A percentile compares a stretch with the other conserved stretches of the same genome.
Evolutionary conservation across 2,888 invertebrate species (phyloP).

Genomic region (Drosophila prostipennis): DNA sequence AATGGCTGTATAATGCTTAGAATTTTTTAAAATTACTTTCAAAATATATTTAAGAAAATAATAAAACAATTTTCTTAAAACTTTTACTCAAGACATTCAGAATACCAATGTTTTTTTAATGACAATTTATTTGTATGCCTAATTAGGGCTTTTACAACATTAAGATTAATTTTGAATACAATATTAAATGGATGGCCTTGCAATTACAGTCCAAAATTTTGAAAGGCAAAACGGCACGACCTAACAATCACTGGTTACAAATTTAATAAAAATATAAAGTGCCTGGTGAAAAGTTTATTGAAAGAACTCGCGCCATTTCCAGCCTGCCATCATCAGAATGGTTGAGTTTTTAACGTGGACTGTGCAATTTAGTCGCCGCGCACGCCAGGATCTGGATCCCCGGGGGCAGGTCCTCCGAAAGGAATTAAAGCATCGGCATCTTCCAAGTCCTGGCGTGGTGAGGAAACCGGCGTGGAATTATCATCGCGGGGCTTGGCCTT

Average conservation of each 20-base stretch:
- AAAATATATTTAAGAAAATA: too few relatives aligned
- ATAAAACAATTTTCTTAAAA: too few relatives aligned
- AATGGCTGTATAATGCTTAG: too few relatives aligned
- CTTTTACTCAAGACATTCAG: too few relatives aligned
- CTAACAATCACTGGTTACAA: slow-evolving; percentile 1
- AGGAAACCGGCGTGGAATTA: neutral
- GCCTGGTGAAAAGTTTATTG: slow-evolving; percentile 3
- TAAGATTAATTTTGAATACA: slow-evolving; percentile 1
- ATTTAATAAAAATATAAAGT: slow-evolving; percentile 8
- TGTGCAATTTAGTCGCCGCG: slow-evolving; percentile 11
- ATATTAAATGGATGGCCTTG: neutral
- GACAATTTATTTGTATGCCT: neutral
- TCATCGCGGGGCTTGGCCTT: slow-evolving; percentile 94
- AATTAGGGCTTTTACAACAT: neutral
- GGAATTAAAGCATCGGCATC: neutral
- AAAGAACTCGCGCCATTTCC: neutral
- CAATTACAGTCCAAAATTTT: neutral
- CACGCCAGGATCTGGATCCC: neutral
- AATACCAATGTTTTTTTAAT: neutral
- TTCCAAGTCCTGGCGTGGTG: slow-evolving; percentile 6
- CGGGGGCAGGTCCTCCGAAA: neutral
- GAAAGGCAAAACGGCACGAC: neutral
- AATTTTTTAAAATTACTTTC: too few relatives aligned
- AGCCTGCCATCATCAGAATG: neutral
- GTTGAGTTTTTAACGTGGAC: neutral